Evolutionary conservation across 2,113 vertebrate species (phyloP), one percentile per base, ranked within the genome.

Genomic region (Potamarius usumacintae): DNA sequence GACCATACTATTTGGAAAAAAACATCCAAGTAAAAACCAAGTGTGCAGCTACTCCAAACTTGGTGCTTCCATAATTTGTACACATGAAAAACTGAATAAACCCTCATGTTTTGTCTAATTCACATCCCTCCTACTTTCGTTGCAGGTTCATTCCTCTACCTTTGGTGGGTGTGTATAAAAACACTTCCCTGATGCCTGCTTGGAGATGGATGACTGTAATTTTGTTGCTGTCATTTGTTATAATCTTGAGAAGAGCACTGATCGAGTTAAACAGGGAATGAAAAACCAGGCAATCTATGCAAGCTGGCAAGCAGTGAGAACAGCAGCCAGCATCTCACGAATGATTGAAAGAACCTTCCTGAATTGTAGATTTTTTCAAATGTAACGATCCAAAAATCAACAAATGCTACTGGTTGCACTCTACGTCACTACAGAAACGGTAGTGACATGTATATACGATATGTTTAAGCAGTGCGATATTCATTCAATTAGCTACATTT

Each of bases 201-300:
- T 90, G 0, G 89, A 95, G 94, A 96, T 84, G 69, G 92, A 95
- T 92, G 90, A 93, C 92, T 92, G 93, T 93, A 94, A 96, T 96
- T 95, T 95, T 89, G 89, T 78, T 80, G 88, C 90, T 93, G 92
- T 94, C 92, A 94, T 95, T 93, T 90, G 92, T 93, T 93, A 85
- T 79, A 63, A 90, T 89, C 91, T 93, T 91, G 89, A 92, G 91
- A 92, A 95, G 92, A 90, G 91, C 89, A 90, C 92, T 92, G 93
- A 95, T 94, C 87, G 88, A 92, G 94, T 94, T 89, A 95, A 90
- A 72, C 86, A 82, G 74, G 88, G 90, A 86, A 89, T 91, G 91
- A 94, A 93, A 92, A 92, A 94, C 91, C 86, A 91, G 90, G 89
- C 88, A 88, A 91, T 93, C 88, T 91, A 91, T 89, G 89, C 65